Evolutionary conservation across 2,113 vertebrate genomes (phyloP).

Genomic region (Cynoglossus semilaevis): DNA sequence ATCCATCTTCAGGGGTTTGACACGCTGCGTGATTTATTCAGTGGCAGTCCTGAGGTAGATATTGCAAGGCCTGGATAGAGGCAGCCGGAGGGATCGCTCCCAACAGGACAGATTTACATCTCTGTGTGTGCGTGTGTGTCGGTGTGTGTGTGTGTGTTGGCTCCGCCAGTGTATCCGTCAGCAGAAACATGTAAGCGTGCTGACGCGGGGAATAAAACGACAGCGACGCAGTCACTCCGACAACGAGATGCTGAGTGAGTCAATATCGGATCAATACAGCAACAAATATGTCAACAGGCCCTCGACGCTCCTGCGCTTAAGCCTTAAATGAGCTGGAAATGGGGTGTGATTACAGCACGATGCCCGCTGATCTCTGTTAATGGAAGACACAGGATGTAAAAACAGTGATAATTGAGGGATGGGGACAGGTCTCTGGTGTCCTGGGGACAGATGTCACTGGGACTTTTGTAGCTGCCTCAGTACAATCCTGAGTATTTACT

Average conservation of each 20-base stretch:
- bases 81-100: constrained; percentile 34
- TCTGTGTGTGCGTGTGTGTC: constrained; percentile 8
- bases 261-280: constrained; percentile 41
- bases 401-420: background rate
- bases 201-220: constrained; percentile 43
- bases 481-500: no score
- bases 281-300: constrained; percentile 46
- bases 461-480: background rate
- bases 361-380: constrained; percentile 4
- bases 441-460: background rate
- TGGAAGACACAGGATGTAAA: background rate
- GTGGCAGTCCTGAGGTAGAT: constrained; percentile 33
- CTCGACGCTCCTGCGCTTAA: constrained; percentile 15
- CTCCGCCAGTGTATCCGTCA: constrained; percentile 53
- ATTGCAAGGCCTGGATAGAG: constrained; percentile 34
- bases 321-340: constrained; percentile 21
- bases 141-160: constrained; percentile 27
- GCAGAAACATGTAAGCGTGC: constrained; percentile 55
- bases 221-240: constrained; percentile 19
- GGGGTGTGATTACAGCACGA: constrained; percentile 15
- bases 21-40: constrained; percentile 48
- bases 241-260: constrained; percentile 15
- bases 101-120: constrained; percentile 40
- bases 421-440: background rate
- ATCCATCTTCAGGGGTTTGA: constrained; percentile 42